These are phyloP conservation scores for Plotosus lineatus DNA, from an alignment of 2,113 vertebrate species.

Conservation along the genomic window DNA sequence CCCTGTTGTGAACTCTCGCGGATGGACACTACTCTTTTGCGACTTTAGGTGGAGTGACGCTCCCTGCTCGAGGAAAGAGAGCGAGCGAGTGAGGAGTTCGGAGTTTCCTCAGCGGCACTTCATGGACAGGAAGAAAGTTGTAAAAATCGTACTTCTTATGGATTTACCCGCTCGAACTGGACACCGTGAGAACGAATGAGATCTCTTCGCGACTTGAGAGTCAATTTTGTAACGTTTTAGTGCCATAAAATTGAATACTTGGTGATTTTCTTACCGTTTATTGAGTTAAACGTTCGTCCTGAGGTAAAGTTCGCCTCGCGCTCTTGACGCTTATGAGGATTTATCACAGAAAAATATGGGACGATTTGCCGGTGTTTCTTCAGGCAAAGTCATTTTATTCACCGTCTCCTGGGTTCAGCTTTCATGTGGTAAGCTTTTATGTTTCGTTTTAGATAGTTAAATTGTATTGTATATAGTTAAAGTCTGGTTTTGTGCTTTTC, in stretches of 20 bases:
- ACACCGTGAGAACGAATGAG: not conserved
- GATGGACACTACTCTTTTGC: conserved; percentile 64
- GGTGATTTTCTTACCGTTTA: not conserved
- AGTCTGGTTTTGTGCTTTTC: not conserved
- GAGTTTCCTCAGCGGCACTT: conserved; percentile 15
- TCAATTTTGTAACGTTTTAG: not conserved
- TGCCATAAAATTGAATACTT: not conserved
- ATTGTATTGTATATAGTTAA: not conserved
- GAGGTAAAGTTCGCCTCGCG: conserved; percentile 62
- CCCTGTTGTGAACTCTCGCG: conserved; percentile 60
- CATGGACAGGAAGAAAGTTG: not conserved
- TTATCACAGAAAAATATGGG: conserved; percentile 73
- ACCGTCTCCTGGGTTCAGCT: conserved; percentile 64
- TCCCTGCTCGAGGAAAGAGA: not conserved
- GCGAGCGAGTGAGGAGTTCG: conserved; percentile 49
- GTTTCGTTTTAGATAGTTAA: not conserved
- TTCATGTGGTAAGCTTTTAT: conserved; percentile 67
- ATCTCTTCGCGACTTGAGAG: not conserved
- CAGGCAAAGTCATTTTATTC: conserved; percentile 65
- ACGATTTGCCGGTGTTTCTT: conserved; percentile 68
- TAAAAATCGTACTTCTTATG: conserved; percentile 17
- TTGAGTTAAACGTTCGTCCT: not conserved
- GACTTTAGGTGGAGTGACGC: conserved; percentile 50
- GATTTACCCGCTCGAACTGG: conserved; percentile 41
- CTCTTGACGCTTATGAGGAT: conserved; percentile 78